Evolutionary conservation across 2,888 invertebrate genomes (phyloP), one percentile per base, ranked within the genome.

Genomic region (Melinaea marsaeus): DNA sequence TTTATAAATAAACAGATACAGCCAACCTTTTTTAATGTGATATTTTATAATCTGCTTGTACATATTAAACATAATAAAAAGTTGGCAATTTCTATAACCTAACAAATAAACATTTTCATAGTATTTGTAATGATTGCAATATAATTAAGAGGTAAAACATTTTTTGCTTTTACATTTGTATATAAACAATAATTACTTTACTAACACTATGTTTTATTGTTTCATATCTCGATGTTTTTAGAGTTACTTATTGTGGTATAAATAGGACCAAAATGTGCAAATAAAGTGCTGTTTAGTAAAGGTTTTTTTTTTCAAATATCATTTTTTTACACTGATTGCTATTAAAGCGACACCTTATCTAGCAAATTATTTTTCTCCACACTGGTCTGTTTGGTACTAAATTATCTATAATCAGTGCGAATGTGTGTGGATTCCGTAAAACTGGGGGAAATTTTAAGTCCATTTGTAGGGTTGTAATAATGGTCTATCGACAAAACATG

Each of bases 1-100:
- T 32, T n/a, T 32, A 32, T n/a, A 32, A 51, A 51, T 11, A 32
- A 32, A 32, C 51, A 51, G 51, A 51, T 51, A 32, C 32, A 22
- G 68, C 65, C 61, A 70, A 65, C 57, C 62, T 60, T 55, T 63
- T 57, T 63, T 57, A 60, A 68, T 70, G 69, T 70, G 66, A 70
- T 68, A 68, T 66, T 68, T 68, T 68, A 57, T 62, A 68, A 63
- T 61, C 47, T 64, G 68, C 66, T 66, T 70, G 68, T 68, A 70
- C 47, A 68, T 70, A 70, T 60, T 55, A 57, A 59, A 57, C 61
- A 54, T 59, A 63, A 59, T 46, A 61, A 58, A 32, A 62, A 37
- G 55, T 58, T 37, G 57, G 59, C 35, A 57, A 54, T 60, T 55
- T 54, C 42, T 51, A 37, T n/a, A 48, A 34, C 32, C 35, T n/a